Base-by-base conservation (phyloP, 2,888 invertebrate species). In the Fragum sueziense region DNA sequence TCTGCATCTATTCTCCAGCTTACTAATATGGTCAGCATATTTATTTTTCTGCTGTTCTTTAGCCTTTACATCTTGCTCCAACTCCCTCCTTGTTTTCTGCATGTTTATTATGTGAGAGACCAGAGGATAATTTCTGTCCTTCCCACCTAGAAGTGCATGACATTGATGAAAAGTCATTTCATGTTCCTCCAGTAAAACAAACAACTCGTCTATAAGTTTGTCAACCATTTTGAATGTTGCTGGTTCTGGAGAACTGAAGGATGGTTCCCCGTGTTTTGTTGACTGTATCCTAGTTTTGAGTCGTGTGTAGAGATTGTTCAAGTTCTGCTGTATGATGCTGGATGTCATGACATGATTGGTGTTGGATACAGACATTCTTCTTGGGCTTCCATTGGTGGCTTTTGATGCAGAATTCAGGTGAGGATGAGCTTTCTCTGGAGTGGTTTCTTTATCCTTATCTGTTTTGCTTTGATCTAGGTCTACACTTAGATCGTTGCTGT, bases 1-100 rank as follows among this genome's bases (percentile, higher is more conserved):
- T 14, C 84, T 70, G 57, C 84, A 84, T 62, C 80, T 74, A 65
- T 84, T 84, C 34, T 84, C 84, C 27, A 84, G 79, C 67, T 84
- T 84, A 70, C 79, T 84, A 41, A 81, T 81, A 54, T 84, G 79
- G 41, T 84, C 80, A 41, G 70, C 80, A 72, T 80, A 77, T 51
- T 81, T 80, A 31, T 84, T 84, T 54, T 79, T 80, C 70, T 84
- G 84, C 22, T 78, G 70, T 14, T 84, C 84, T 54, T 79, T 80
- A 20, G 76, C 70, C 54, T 79, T 84, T 0, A 76, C 47, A n/a
- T 84, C 84, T 47, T 73, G 72, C 59, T 84, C 80, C 41, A 84
- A 65, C 33, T 80, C 79, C 51, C 76, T n/a, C 34, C 77, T 84
- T 11, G 70, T 54, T 20, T 76, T 80, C 72, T 80, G 78, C 17